Evolutionary conservation across 2,888 invertebrate genomes (phyloP), one percentile per base, ranked within the genome.

Genomic region (Drosophila kokeensis): DNA sequence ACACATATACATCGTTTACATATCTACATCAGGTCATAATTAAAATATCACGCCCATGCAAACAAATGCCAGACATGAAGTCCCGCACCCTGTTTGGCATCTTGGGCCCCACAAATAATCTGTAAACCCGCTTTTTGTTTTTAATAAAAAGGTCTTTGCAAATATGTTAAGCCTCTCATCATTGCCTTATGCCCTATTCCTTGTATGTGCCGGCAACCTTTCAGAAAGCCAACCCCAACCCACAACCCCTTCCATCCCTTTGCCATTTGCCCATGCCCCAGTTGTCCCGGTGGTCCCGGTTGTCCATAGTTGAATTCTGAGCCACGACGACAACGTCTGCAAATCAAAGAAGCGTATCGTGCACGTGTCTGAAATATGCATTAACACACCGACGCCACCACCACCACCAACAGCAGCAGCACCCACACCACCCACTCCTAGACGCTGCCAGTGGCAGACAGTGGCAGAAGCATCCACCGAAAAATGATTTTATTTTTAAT

Each of bases 291-390:
- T 24, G 24, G 54, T 54, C 11, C 79, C 52, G 21, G 15, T 24
- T 45, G 54, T 54, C 11, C 79, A 52, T 53, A 62, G 75, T 53
- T 54, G 53, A 72, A 59, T 73, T 65, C 74, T 36, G 52, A 58
- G 29, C 59, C 49, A 36, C 42, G 40, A 64, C 70, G 50, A 55
- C 88, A 67, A 63, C 83, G 88, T 90, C 71, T 78, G 76, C 73
- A 90, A 86, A 86, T 86, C 85, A 86, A 87, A 89, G 90, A 90
- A 90, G 82, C 85, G 87, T 89, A 89, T 71, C 89, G 76, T 63
- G 85, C 85, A 86, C 85, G 85, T 86, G 85, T 87, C 85, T 86
- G 87, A 89, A 90, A 90, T 89, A 87, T 89, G 91, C 91, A 90
- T 90, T 89, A 87, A 77, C 83, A 80, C 85, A 90, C 86, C 83